A percentile compares a stretch with the other conserved stretches of the same genome.
phyloP scores from a whole-genome alignment of 2,888 invertebrate species.

The Philhelius pedissequus region DNA sequence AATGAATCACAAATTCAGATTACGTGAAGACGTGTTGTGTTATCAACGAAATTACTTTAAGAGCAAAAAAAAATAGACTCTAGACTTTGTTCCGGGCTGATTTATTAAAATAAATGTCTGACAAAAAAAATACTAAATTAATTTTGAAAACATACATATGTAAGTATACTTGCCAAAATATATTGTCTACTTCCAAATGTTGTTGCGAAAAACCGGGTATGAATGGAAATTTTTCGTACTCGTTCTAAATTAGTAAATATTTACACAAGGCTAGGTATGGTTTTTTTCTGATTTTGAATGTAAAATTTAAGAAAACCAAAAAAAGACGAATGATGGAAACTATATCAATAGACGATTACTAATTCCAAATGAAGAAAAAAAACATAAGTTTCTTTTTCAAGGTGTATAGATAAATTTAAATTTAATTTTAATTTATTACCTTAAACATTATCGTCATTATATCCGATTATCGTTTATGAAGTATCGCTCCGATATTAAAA shows the following conservation, averaged over 20 bases:
- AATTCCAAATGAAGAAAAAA: neutral
- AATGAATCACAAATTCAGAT: constrained; percentile 13
- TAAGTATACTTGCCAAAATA: constrained; percentile 23
- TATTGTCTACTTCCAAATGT: neutral
- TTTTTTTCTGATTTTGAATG: neutral
- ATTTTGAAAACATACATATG: neutral
- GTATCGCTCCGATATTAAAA: no score
- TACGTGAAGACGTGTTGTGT: neutral
- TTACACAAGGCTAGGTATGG: neutral
- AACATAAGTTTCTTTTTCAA: no score
- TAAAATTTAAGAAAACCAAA: neutral
- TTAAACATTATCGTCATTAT: no score
- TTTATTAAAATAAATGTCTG: constrained; percentile 13
- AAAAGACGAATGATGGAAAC: neutral
- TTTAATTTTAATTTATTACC: no score
- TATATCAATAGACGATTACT: neutral
- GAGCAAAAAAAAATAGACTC: neutral
- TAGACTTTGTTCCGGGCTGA: constrained; percentile 30
- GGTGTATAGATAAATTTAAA: no score
- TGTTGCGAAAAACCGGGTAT: constrained; percentile 40
- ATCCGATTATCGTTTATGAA: no score
- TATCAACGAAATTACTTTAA: neutral
- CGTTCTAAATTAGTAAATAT: constrained; percentile 1
- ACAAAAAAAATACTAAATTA: constrained; percentile 14
- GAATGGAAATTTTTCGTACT: constrained; percentile 42